Evolutionary conservation across 2,888 invertebrate genomes (phyloP).

Genomic region (Resseliella maxima): DNA sequence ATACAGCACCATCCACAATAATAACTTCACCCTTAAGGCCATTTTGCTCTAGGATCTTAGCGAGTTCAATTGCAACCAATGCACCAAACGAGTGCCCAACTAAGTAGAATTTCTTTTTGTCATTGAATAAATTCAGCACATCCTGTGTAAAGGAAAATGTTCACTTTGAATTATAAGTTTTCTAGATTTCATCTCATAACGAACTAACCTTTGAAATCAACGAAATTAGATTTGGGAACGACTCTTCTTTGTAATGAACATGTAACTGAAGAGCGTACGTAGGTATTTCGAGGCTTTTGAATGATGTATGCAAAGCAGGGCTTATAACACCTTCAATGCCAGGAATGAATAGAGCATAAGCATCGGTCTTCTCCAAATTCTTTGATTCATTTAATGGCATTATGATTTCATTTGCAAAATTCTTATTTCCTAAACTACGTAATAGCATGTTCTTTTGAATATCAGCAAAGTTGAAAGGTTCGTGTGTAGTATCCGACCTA

Average conservation of each 20-base stretch:
- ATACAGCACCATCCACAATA: constrained; percentile 85
- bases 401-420: constrained; percentile 56
- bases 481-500: background rate
- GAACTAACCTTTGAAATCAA: constrained; percentile 64
- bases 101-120: constrained; percentile 72
- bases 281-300: constrained; percentile 68
- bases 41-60: constrained; percentile 75
- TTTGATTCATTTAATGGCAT: constrained; percentile 66
- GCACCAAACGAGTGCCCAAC: constrained; percentile 92
- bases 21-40: constrained; percentile 75
- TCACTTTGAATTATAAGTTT: background rate
- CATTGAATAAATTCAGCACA: constrained; percentile 10
- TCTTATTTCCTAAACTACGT: background rate
- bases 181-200: constrained; percentile 62
- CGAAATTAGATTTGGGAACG: background rate
- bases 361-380: constrained; percentile 59
- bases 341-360: constrained; percentile 69
- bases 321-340: constrained; percentile 72
- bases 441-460: background rate
- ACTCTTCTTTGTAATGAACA: background rate
- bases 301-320: constrained; percentile 68
- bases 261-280: background rate
- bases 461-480: background rate
- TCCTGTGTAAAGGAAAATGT: background rate
- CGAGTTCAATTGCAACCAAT: constrained; percentile 81